These are phyloP conservation scores for Nicator chloris DNA, from an alignment of 2,113 vertebrate genomes.

Conservation along the genomic window DNA sequence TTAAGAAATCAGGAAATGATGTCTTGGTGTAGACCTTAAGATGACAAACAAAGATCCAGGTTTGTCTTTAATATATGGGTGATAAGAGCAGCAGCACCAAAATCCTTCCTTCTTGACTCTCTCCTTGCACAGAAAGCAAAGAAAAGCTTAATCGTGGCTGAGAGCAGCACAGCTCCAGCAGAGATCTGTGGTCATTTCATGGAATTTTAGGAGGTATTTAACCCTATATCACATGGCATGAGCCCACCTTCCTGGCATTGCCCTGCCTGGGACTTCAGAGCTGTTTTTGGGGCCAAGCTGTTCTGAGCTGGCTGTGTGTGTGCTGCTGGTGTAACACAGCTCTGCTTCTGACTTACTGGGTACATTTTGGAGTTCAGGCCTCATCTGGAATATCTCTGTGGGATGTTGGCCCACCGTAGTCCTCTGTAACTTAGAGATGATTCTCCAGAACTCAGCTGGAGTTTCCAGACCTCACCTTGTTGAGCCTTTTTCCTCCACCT, in stretches of 20 bases:
- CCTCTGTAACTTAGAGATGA: background rate
- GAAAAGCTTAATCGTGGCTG: background rate
- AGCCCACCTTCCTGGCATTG: background rate
- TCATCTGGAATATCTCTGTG: background rate
- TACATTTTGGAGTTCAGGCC: background rate
- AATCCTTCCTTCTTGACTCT: background rate
- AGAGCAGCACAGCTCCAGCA: background rate
- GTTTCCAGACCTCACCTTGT: background rate
- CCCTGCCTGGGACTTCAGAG: background rate
- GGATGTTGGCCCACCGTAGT: no score
- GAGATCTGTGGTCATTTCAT: background rate
- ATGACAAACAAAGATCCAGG: background rate
- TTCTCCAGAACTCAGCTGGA: background rate
- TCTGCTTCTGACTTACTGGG: background rate
- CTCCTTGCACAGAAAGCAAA: background rate
- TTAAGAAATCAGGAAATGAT: background rate
- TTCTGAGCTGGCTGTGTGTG: background rate
- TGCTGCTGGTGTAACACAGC: rapidly evolving
- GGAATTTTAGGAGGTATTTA: background rate
- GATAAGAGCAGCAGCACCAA: background rate
- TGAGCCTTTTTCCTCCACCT: background rate
- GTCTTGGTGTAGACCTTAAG: background rate
- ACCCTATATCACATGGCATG: background rate
- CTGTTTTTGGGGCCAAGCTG: background rate
- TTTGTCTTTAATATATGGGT: background rate